Conservation (phyloP, 2,113 vertebrate species). For the Trichechus manatus region DNA sequence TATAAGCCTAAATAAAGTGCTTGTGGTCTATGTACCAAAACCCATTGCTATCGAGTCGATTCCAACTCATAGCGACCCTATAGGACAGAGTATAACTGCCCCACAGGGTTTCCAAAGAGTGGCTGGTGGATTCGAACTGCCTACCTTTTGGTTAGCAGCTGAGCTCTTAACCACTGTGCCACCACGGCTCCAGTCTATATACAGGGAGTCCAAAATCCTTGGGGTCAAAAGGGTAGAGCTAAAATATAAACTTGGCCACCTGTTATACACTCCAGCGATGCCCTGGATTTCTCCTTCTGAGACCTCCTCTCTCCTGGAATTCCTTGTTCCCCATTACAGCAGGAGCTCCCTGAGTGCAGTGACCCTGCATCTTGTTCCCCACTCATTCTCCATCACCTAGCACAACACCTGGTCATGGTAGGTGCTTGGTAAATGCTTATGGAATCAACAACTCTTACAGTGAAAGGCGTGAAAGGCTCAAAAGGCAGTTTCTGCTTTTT, state of each 20-base stretch:
- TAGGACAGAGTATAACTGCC: no score
- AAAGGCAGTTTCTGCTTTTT: background rate
- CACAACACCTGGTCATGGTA: background rate
- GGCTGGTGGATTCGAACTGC: no score
- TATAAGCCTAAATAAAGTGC: conserved; percentile 53
- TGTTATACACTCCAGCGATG: background rate
- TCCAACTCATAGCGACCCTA: no score
- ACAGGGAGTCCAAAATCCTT: background rate
- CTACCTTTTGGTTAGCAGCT: no score
- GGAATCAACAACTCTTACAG: background rate
- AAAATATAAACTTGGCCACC: background rate
- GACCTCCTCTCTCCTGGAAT: background rate
- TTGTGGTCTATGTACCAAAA: background rate
- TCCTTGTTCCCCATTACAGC: background rate
- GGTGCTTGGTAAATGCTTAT: background rate
- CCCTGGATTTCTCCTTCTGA: background rate
- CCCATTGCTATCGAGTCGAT: no score
- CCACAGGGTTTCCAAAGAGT: no score
- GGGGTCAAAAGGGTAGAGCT: background rate
- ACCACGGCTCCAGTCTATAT: no score
- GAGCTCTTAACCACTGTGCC: no score
- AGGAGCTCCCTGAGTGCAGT: background rate
- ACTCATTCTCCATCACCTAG: background rate
- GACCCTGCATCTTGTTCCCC: background rate
- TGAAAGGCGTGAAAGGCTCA: background rate